These are phyloP conservation scores for Tetranychus truncatus DNA, from an alignment of 2,888 invertebrate genomes.

Conservation along the genomic window DNA sequence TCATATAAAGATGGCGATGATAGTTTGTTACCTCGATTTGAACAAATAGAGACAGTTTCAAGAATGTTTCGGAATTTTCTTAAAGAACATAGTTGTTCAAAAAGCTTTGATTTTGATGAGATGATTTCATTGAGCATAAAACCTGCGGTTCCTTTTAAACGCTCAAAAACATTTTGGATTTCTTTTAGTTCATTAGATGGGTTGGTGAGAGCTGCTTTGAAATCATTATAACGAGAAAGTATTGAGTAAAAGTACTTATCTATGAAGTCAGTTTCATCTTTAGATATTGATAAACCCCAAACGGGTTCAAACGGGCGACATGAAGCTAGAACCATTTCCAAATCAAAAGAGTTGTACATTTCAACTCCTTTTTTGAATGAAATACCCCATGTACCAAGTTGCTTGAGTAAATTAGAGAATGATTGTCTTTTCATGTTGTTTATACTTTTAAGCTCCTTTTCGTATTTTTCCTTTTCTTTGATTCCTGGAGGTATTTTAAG, in stretches of 20 bases:
- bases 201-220: not conserved
- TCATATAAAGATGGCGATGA: not conserved
- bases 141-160: slow-evolving; percentile 1
- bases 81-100: not conserved
- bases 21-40: not conserved
- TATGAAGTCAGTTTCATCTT: not conserved
- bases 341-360: slow-evolving; percentile 27
- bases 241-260: slow-evolving; percentile 12
- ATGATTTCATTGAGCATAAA: not conserved
- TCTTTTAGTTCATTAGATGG: not conserved
- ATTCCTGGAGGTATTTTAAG: slow-evolving; percentile 40
- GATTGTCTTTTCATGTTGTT: slow-evolving; percentile 42
- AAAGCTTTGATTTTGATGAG: not conserved
- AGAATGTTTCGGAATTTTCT: not conserved
- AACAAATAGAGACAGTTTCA: not conserved
- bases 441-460: slow-evolving; percentile 20
- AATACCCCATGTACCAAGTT: slow-evolving; percentile 43
- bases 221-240: not conserved
- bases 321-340: slow-evolving; percentile 25
- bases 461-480: slow-evolving; percentile 19
- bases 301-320: not conserved
- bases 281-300: not conserved
- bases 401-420: slow-evolving; percentile 65
- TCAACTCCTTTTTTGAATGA: slow-evolving; percentile 58
- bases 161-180: not conserved